A percentile compares a stretch with the other conserved stretches of the same genome.
Conservation (phyloP, 2,888 invertebrate genomes). For the Alitta virens region DNA sequence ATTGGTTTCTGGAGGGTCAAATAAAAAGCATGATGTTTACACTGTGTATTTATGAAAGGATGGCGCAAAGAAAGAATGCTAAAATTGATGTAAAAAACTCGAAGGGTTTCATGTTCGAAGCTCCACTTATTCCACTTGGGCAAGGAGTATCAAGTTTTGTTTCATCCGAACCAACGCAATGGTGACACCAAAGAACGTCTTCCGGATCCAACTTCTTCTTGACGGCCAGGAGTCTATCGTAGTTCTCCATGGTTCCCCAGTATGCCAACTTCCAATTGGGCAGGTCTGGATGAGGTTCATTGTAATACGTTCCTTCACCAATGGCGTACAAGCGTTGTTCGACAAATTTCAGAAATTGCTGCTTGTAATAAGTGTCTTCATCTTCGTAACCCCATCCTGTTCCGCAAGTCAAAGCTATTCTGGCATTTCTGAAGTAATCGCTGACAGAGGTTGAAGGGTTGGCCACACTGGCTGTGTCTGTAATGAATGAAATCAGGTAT, state of each 20-base stretch:
- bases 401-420: constrained; percentile 5
- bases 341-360: background rate
- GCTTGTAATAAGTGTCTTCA: background rate
- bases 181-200: constrained; percentile 13
- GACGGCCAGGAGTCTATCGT: constrained; percentile 16
- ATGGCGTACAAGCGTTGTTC: background rate
- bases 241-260: constrained; percentile 14
- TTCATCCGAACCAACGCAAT: constrained; percentile 17
- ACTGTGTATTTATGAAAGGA: too few relatives aligned
- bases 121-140: too few relatives aligned
- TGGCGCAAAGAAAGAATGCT: too few relatives aligned
- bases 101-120: too few relatives aligned
- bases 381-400: constrained; percentile 6
- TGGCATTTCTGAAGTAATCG: background rate
- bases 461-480: too few relatives aligned
- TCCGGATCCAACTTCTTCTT: constrained; percentile 17
- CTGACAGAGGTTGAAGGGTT: background rate
- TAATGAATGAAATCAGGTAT: too few relatives aligned
- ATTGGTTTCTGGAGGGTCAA: too few relatives aligned
- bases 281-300: constrained; percentile 20
- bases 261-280: constrained; percentile 19
- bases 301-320: constrained; percentile 14
- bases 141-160: too few relatives aligned
- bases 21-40: too few relatives aligned
- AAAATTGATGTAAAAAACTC: too few relatives aligned